Percentiles rank a stretch among this genome's conserved stretches.
Conservation (phyloP, 2,888 invertebrate species). For the Sminthurides aquaticus region DNA sequence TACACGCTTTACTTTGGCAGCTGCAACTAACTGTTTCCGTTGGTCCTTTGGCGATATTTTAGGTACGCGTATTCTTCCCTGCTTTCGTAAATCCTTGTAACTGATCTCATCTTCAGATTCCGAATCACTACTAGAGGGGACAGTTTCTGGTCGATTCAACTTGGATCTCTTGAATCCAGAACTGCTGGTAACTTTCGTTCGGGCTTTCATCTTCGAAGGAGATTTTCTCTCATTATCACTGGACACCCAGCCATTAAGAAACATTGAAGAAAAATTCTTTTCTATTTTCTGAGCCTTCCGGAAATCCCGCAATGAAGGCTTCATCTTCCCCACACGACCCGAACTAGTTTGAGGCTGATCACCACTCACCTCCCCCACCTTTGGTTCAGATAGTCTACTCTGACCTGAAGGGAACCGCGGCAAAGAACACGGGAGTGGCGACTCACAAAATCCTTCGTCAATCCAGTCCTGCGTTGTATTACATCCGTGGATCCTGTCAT, state of each 20-base stretch:
- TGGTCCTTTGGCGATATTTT: neutral
- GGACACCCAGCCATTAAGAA: slow-evolving; percentile 18
- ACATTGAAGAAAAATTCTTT: slow-evolving; percentile 1
- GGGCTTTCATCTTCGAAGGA: neutral
- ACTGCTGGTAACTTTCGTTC: neutral
- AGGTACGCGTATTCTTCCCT: neutral
- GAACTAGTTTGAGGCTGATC: neutral
- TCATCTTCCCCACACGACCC: neutral
- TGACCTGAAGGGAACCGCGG: neutral
- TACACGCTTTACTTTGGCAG: neutral
- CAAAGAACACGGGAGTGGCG: slow-evolving; percentile 1
- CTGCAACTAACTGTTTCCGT: neutral
- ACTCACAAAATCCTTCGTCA: slow-evolving; percentile 20
- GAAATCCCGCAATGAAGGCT: slow-evolving; percentile 6
- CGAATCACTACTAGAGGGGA: slow-evolving; percentile 5
- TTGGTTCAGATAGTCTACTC: neutral
- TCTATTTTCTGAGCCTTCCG: neutral
- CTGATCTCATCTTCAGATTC: slow-evolving; percentile 14
- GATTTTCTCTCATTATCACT: neutral
- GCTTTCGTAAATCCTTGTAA: neutral
- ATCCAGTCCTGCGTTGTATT: slow-evolving; percentile 22
- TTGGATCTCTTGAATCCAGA: neutral
- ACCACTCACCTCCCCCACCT: neutral
- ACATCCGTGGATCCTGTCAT: slow-evolving; percentile 14
- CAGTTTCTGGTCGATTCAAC: neutral